Conservation (phyloP, 2,888 invertebrate genomes). For the Drosophila pegasa region DNA sequence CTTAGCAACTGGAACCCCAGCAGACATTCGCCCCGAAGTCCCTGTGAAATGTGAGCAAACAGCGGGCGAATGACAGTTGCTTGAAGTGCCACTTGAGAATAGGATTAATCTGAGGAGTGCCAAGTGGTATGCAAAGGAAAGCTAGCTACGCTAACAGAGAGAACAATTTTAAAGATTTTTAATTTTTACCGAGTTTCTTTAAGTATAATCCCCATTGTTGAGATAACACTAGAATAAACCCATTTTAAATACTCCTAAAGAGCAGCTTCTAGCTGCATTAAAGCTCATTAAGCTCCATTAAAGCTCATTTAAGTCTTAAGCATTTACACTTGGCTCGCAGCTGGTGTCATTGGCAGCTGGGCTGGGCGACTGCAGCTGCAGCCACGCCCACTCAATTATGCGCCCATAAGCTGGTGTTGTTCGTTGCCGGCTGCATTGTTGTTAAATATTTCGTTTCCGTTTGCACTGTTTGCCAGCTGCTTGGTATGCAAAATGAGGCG, state of each 20-base stretch:
- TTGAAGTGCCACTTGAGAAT: not conserved
- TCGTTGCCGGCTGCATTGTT: constrained; percentile 60
- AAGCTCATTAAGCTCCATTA: not conserved
- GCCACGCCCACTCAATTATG: constrained; percentile 74
- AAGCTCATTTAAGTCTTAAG: not conserved
- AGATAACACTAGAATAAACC: too few relatives aligned
- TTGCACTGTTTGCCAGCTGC: constrained; percentile 70
- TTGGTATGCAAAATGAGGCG: constrained; percentile 79
- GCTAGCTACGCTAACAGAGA: too few relatives aligned
- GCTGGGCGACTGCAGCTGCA: constrained; percentile 6
- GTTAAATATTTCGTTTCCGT: constrained; percentile 81
- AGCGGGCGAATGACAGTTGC: constrained; percentile 28
- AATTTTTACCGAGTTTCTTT: not conserved
- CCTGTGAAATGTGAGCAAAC: constrained; percentile 3
- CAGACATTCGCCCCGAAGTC: not conserved
- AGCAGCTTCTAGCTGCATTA: not conserved
- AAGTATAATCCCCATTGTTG: not conserved
- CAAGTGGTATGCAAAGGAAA: not conserved
- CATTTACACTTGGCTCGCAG: constrained; percentile 1
- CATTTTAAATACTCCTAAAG: too few relatives aligned
- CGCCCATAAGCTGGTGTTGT: constrained; percentile 22
- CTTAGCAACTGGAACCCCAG: constrained; percentile 11
- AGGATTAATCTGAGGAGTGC: not conserved
- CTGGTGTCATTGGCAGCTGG: constrained; percentile 41
- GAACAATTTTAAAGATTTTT: too few relatives aligned